Conservation (phyloP, 2,113 vertebrate species). For the Condylura cristata region DNA sequence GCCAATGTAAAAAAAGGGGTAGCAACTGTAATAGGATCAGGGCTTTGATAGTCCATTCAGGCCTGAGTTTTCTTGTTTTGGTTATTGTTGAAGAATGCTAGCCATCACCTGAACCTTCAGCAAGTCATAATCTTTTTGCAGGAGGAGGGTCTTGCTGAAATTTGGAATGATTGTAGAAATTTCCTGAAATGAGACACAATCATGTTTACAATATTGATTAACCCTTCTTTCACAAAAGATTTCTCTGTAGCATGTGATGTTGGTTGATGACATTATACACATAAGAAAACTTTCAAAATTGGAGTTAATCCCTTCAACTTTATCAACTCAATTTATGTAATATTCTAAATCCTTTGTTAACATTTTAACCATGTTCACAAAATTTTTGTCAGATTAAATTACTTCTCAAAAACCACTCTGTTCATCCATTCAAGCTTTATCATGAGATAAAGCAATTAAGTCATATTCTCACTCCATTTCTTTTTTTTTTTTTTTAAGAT, state of each 20-base stretch:
- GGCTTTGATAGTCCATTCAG: too few relatives aligned
- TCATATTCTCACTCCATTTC: too few relatives aligned
- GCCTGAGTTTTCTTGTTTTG: too few relatives aligned
- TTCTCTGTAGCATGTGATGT: neutral
- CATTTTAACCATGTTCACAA: neutral
- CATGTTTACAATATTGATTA: neutral
- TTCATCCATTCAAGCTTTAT: neutral
- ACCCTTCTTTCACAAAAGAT: neutral
- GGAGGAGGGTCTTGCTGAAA: neutral
- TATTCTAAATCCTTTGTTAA: neutral
- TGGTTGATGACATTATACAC: neutral
- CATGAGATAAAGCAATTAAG: too few relatives aligned
- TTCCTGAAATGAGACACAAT: neutral
- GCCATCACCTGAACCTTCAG: neutral
- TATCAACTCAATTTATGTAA: neutral
- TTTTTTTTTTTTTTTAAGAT: too few relatives aligned
- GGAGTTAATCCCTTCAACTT: neutral
- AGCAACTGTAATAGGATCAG: too few relatives aligned
- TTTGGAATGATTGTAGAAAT: neutral
- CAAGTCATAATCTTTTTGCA: neutral
- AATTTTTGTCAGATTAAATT: neutral
- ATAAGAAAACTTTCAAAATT: neutral
- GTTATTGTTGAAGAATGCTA: neutral
- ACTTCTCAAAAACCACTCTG: neutral
- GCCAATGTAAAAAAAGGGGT: too few relatives aligned